A percentile compares a stretch with the other conserved stretches of the same genome.
These are phyloP conservation scores for Poeciliopsis presidionis DNA, from an alignment of 2,797 vertebrate genomes.

Conservation along the genomic window DNA sequence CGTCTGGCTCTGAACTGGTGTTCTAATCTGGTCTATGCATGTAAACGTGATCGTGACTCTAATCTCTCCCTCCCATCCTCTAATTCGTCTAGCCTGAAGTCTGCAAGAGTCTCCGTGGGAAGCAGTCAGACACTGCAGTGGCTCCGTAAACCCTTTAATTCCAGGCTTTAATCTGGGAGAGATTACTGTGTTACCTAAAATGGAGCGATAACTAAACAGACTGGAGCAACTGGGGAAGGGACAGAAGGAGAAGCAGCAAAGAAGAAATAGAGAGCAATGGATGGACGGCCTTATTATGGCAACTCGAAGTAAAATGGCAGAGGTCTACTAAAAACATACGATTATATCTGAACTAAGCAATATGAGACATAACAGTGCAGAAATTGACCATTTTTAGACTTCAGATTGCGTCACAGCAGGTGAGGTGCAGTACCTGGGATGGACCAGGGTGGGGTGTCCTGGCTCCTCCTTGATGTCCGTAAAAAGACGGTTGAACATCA, in stretches of 20 bases:
- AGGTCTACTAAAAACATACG: neutral
- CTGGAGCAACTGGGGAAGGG: conserved; percentile 28
- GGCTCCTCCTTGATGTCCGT: conserved; percentile 95
- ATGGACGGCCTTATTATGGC: neutral
- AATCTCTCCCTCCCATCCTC: conserved; percentile 26
- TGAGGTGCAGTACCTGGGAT: conserved; percentile 88
- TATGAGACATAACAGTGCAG: neutral
- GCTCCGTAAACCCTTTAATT: conserved; percentile 53
- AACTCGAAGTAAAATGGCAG: conserved; percentile 11
- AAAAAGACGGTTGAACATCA: conserved; percentile 89
- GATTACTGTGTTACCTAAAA: conserved; percentile 50
- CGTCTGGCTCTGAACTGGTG: conserved; percentile 25
- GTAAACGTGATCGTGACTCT: conserved; percentile 35
- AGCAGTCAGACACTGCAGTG: conserved; percentile 35
- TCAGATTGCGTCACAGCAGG: conserved; percentile 6
- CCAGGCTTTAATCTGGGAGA: conserved; percentile 64
- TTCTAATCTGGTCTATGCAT: conserved; percentile 21
- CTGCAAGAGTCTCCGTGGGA: conserved; percentile 26
- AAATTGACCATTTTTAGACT: neutral
- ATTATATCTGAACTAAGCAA: neutral
- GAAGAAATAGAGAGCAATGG: neutral
- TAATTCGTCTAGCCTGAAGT: conserved; percentile 42
- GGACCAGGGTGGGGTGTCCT: conserved; percentile 87
- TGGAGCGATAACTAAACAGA: conserved; percentile 22
- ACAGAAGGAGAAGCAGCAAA: conserved; percentile 4